Base-by-base conservation (phyloP, 2,888 invertebrate genomes). In the Tetheella fluctuosa region DNA sequence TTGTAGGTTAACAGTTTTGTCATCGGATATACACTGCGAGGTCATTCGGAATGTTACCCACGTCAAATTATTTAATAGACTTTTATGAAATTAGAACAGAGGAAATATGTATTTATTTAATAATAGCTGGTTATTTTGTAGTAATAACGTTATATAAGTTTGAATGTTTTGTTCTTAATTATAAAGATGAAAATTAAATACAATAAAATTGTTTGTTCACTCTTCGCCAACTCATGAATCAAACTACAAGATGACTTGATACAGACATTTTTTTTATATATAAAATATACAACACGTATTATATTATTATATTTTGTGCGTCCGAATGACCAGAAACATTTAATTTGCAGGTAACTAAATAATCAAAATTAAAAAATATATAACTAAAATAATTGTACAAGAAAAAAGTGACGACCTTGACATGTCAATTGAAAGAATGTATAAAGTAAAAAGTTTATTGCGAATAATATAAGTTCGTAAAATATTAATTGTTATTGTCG, bases 381-480 rank as follows among this genome's bases (percentile, higher is more conserved):
- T 76, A 77, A 77, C 70, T 83, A 83, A 85, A 80, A 76, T 89
- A 87, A 86, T 87, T 90, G 90, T 92, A 90, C 87, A 90, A 89
- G 89, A 88, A 80, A 75, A 82, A 48, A 20, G 87, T 77, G 88
- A 91, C 85, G 86, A 81, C 92, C 92, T n/a, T 91, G 87, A 90
- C 78, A 89, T 88, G 92, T 92, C 92, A 92, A 92, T 92, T 91
- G 89, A 88, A 85, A 80, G 87, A 87, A 75, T 91, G 90, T 90
- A 90, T 85, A 90, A 85, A 90, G 83, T 85, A 69, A 84, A 85
- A 83, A 76, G 76, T 76, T 80, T 85, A 86, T 80, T 85, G 80
- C 85, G 80, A 80, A 83, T 85, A 83, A 74, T 79, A 76, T 81
- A 70, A 64, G 74, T 80, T 74, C 71, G 39, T 59, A 59, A 64